Base-by-base conservation (phyloP, 2,797 vertebrate genomes). In the Carcharodon carcharias region DNA sequence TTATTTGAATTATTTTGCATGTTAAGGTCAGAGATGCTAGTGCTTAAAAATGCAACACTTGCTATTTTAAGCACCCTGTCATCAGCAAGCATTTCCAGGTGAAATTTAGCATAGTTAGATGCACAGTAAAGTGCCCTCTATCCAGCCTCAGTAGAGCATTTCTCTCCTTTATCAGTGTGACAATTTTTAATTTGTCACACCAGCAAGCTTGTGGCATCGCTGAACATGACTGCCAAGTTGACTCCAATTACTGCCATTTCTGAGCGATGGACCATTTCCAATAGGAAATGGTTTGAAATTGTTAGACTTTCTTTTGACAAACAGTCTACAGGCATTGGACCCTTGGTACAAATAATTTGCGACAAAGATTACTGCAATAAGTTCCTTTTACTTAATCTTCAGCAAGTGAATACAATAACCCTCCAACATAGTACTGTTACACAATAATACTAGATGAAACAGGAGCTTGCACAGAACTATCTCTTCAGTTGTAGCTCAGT, bases 161-260 rank as follows among this genome's bases (percentile, higher is more conserved):
- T 40, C 4, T 82, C 80, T 23, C 40, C n/a, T 40, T 40, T 63
- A 65, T 93, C 40, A 65, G 61, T 18, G n/a, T 67, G 61, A 67
- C 63, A 40, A 23, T 40, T 93, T 93, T 93, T 67, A 65, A 93
- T 93, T 65, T 93, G n/a, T n/a, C n/a, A 93, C 16, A 67, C 61
- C 91, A 65, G 91, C 61, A 93, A 93, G n/a, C 61, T 65, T 8
- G n/a, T 35, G 35, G 56, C 88, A 91, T 61, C 50, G 28, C 26
- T 89, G 54, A 89, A 89, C 87, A 2, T 9, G 54, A 58, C 11
- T 63, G 89, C 31, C 31, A 93, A 93, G 11, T 93, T 93, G 91
- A 61, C 21, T 40, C 58, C 91, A 45, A 89, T 93, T 65, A 45
- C 61, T 93, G 89, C n/a, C 40, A 40, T 7, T 40, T 65, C 63